Evolutionary conservation across 2,888 invertebrate genomes (phyloP), one percentile per base, ranked within the genome.

Genomic region (Drosophila merina): DNA sequence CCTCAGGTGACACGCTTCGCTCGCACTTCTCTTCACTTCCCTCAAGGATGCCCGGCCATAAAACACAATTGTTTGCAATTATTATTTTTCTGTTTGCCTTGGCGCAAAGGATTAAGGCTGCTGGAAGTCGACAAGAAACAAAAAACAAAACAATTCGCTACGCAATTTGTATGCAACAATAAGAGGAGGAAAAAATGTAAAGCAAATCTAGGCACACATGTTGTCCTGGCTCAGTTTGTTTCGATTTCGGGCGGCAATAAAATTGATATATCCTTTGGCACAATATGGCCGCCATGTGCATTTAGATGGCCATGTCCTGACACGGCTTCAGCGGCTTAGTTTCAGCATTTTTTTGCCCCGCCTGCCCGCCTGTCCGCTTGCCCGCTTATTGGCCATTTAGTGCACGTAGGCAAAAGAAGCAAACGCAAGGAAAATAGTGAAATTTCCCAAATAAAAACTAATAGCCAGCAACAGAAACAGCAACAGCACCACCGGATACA

Each of bases 341-440:
- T 87, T 69, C 59, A 36, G 49, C 52, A 44, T 66, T 72, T 42
- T 59, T 63, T 66, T 47, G 38, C 36, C 47, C 40, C 40, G 8
- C 14, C 20, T n/a, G 36, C 57, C 44, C 72, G 77, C 88, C 2
- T 20, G 20, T 2, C 20, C 20, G 8, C 14, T 42, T n/a, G 36
- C 55, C 44, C 72, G 79, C 88, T 88, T 89, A 88, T 85, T 88
- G 89, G 68, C 87, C 86, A 88, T 88, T 88, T 88, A 80, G 85
- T 79, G 74, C 76, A 87, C 86, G 88, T 88, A 77, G 83, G 77
- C 81, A 73, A 57, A 81, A 71, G 77, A 48, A 62, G 60, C 60
- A 54, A 67, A 45, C 68, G 63, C 63, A 68, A 64, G 64, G 68
- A 64, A 85, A 87, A 83, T 82, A 77, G 77, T 82, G 74, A 60